Evolutionary conservation across 2,888 invertebrate species (phyloP).

Genomic region (Campoletis raptor): DNA sequence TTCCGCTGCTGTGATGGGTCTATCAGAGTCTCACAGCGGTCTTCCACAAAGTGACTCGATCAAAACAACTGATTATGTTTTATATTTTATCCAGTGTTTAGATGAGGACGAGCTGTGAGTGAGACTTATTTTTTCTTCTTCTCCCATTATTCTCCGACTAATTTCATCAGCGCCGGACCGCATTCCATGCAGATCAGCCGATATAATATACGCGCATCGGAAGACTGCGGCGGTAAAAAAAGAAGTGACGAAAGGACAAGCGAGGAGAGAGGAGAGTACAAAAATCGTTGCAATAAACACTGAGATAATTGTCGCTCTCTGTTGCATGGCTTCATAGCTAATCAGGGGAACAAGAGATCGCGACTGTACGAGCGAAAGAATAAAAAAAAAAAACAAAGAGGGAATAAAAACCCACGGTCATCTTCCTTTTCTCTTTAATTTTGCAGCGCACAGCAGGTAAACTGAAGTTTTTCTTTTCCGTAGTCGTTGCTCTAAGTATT

Average conservation of each 20-base stretch:
- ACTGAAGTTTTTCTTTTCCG: background rate
- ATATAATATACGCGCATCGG: background rate
- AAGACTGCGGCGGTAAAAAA: background rate
- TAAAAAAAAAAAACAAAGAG: background rate
- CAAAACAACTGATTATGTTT: background rate
- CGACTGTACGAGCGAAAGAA: no score
- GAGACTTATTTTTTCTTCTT: background rate
- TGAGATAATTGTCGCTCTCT: slow-evolving; percentile 48
- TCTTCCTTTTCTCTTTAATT: background rate
- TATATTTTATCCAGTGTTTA: background rate
- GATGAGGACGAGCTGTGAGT: background rate
- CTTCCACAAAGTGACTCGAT: background rate
- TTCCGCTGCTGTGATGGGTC: background rate
- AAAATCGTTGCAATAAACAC: slow-evolving; percentile 58
- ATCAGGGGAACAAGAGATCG: slow-evolving; percentile 53
- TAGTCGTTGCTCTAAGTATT: background rate
- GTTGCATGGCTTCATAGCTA: slow-evolving; percentile 32
- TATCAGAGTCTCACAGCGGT: background rate
- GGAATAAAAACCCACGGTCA: background rate
- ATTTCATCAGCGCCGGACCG: background rate
- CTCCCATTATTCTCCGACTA: background rate
- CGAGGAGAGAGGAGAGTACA: background rate
- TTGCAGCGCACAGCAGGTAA: background rate
- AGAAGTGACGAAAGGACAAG: slow-evolving; percentile 5
- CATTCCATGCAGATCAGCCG: slow-evolving; percentile 1